Evolutionary conservation across 2,888 invertebrate species (phyloP), one percentile per base, ranked within the genome.

Genomic region (Gymnosoma rotundatum): DNA sequence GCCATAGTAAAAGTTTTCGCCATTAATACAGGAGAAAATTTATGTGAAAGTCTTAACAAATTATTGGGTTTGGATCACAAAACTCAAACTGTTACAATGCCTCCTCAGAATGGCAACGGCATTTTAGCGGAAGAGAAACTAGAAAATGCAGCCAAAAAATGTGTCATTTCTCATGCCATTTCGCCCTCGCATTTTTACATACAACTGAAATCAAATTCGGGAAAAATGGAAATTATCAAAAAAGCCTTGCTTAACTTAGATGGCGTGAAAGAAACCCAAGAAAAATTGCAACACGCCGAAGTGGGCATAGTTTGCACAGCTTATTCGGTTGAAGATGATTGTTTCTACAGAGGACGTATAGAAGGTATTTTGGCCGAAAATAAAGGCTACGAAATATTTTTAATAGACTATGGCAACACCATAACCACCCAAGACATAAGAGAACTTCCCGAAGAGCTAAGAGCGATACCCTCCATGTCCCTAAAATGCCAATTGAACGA

Each of bases 311-410:
- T 90, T 0, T 89, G 89, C 36, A 56, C 84, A 60, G 88, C 87
- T 25, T 90, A 86, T 72, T 88, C 88, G 0, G 78, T 84, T 21
- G 95, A 94, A 9, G 97, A 98, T 90, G 95, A 95, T 25, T 94
- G 94, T 86, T 99, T 98, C 97, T 98, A 98, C 91, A 94, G 98
- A 84, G 98, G 97, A 0, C 81, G 78, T 20, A 83, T 91, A 4
- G 82, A 88, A 9, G 94, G 95, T 88, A 94, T 98, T 7, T 93
- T 97, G 36, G 96, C 96, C 87, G 94, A 95, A 0, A 93, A 95
- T 0, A 93, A 94, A 4, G 95, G 95, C 50, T 95, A 94, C 0
- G 95, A 95, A 0, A 95, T 96, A 0, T 94, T 95, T 18, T 95
- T 96, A 87, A 93, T 96, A 12, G 95, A 95, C 90, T 95, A 94